Base-by-base conservation (phyloP, 2,113 vertebrate genomes). In the Etheostoma cragini region DNA sequence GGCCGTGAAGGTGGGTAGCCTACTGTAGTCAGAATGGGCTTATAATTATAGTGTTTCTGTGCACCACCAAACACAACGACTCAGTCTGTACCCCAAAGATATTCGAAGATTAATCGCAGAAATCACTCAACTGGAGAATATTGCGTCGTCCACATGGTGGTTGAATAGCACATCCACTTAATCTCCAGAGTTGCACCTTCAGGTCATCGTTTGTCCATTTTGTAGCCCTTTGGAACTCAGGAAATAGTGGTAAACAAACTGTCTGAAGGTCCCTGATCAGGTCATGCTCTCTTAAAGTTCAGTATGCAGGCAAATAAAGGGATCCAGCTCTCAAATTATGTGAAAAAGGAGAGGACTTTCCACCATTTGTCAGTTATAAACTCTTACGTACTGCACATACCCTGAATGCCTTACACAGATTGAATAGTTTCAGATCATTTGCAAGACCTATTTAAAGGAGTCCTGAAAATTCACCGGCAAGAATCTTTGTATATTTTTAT, bases 211-310 rank as follows among this genome's bases (percentile, higher is more conserved):
- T 82, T 87, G 77, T 87, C 82, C 85, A 35, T 91, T 92, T 87
- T 83, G 85, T 94, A 94, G 93, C 93, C 93, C 93, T 94, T 94
- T 87, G 61, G 80, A 90, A 90, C 88, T 88, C 86, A 86, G 87
- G 75, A 92, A 89, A 85, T 92, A 90, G 87, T 86, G 76, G 91
- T 93, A 90, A 92, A 92, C 92, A 90, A 90, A 89, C 92, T 64
- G 73, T 89, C 88, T 87, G 84, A 87, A 78, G 84, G 84, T 93
- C 91, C 92, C 92, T 93, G 92, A 92, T 90, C 91, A 93, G 80
- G 72, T 86, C 90, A 80, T 79, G 62, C 86, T 81, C 83, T 90
- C 86, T 82, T 82, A 19, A 71, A 78, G 80, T 85, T 78, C 84
- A 86, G 68, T 74, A 70, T 83, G 83, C 62, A 69, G 84, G 75